Evolutionary conservation across 1,140 invertebrate genomes (phyloP).

Genomic region (Ericerus pela): DNA sequence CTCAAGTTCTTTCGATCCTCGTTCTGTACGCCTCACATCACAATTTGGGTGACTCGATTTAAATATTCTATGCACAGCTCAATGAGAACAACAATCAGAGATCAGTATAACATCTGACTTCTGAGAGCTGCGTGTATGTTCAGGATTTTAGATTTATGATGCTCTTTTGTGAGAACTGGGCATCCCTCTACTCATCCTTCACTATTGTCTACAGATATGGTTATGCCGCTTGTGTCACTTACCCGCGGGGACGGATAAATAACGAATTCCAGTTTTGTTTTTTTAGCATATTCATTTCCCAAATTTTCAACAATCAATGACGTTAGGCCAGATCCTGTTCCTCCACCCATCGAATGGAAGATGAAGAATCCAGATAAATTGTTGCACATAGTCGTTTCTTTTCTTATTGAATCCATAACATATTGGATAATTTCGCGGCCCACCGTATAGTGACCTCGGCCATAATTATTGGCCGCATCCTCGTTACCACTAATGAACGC

Average conservation of each 20-base stretch:
- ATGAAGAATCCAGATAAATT: constrained; percentile 57
- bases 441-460: constrained; percentile 45
- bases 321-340: constrained; percentile 66
- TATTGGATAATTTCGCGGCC: constrained; percentile 40
- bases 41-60: no score
- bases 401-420: no score
- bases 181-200: neutral
- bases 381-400: no score
- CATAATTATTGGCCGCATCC: constrained; percentile 77
- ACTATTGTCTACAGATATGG: neutral
- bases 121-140: neutral
- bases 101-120: neutral
- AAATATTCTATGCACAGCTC: no score
- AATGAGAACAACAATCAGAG: no score
- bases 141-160: neutral
- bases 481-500: constrained; percentile 69
- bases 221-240: neutral
- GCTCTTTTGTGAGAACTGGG: neutral
- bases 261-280: constrained; percentile 31
- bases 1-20: no score
- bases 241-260: constrained; percentile 11
- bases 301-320: constrained; percentile 62
- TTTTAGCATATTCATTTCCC: constrained; percentile 56
- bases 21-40: no score
- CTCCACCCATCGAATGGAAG: constrained; percentile 67